Percentiles rank a stretch among this genome's conserved stretches.
Conservation (phyloP, 2,888 invertebrate species). For the Zaprionus lineosus region DNA sequence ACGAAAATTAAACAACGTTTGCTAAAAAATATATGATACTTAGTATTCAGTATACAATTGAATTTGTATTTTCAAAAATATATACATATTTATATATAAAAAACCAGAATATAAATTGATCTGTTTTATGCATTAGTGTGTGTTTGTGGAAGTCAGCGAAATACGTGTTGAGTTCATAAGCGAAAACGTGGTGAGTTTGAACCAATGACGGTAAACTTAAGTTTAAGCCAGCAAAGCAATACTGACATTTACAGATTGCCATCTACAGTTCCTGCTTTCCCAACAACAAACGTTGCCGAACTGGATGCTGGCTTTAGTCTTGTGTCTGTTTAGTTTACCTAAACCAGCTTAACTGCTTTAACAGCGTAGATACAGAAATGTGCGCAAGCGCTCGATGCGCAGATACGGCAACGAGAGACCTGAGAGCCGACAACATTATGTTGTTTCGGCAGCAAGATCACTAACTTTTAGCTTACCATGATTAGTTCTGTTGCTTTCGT, state of each 20-base stretch:
- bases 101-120: no score
- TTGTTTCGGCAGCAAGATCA: conserved; percentile 24
- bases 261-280: conserved; percentile 3
- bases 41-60: no score
- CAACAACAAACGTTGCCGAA: conserved; percentile 9
- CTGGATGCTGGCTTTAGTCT: conserved; percentile 1
- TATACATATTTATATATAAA: no score
- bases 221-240: no score
- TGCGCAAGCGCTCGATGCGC: conserved; percentile 6
- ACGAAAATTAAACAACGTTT: no score
- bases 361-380: no score
- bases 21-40: no score
- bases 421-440: conserved; percentile 3
- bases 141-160: no score
- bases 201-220: no score
- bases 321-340: conserved; percentile 25
- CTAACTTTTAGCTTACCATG: conserved; percentile 43
- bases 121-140: no score
- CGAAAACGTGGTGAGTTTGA: neutral
- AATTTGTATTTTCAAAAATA: no score
- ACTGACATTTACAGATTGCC: conserved; percentile 20
- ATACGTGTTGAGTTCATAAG: no score
- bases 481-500: conserved; percentile 64
- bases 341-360: conserved; percentile 60
- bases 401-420: neutral